Percentiles rank a stretch among this genome's conserved stretches.
phyloP scores from a whole-genome alignment of 2,113 vertebrate genomes.

The Garra rufa region DNA sequence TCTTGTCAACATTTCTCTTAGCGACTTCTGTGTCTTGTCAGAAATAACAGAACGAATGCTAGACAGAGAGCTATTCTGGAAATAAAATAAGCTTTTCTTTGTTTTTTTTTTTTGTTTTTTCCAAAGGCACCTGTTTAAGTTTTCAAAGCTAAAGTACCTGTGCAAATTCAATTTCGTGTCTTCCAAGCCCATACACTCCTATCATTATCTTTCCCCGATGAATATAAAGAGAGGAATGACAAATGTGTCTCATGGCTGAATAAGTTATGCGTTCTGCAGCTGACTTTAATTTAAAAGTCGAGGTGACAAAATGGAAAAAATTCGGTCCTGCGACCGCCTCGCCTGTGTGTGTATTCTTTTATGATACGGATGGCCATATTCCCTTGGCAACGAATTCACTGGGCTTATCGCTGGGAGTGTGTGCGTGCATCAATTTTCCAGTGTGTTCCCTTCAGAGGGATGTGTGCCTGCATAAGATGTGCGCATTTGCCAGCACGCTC shows the following conservation, averaged over 20 bases:
- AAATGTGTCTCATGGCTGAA: constrained; percentile 44
- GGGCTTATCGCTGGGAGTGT: constrained; percentile 70
- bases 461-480: constrained; percentile 77
- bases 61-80: background rate
- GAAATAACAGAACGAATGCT: background rate
- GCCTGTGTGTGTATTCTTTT: constrained; percentile 53
- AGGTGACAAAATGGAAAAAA: constrained; percentile 52
- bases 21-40: constrained; percentile 4
- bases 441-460: constrained; percentile 64
- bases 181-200: constrained; percentile 21
- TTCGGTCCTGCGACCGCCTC: constrained; percentile 37
- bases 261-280: constrained; percentile 35
- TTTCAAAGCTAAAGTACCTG: constrained; percentile 35
- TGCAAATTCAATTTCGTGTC: constrained; percentile 24
- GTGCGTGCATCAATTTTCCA: constrained; percentile 73
- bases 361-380: constrained; percentile 67
- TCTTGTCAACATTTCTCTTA: constrained; percentile 48
- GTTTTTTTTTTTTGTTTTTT: background rate
- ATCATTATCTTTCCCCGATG: constrained; percentile 33
- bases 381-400: constrained; percentile 64
- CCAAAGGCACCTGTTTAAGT: constrained; percentile 28
- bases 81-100: background rate
- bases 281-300: constrained; percentile 55
- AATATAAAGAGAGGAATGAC: constrained; percentile 47
- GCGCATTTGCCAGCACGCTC: constrained; percentile 67